Evolutionary conservation across 2,797 vertebrate genomes (phyloP).

Genomic region (Salmo trutta): DNA sequence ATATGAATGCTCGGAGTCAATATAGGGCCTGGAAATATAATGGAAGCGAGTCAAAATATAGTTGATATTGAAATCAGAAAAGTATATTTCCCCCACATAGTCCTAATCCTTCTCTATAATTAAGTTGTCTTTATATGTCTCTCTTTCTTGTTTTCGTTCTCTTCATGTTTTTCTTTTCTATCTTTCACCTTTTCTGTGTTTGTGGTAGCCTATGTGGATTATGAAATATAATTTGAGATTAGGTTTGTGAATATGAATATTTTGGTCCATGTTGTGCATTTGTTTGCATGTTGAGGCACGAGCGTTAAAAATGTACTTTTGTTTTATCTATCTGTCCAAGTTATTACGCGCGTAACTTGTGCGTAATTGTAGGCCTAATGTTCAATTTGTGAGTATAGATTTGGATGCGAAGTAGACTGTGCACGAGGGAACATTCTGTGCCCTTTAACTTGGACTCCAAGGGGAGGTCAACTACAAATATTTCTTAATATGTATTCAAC

Average conservation of each 20-base stretch:
- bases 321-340: background rate
- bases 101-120: background rate
- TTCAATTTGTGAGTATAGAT: background rate
- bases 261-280: background rate
- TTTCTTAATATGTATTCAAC: conserved; percentile 54
- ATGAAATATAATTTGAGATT: background rate
- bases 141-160: background rate
- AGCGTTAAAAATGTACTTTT: background rate
- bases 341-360: background rate
- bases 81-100: background rate
- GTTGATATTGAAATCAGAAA: background rate
- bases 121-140: background rate
- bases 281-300: background rate
- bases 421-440: background rate
- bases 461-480: conserved; percentile 44
- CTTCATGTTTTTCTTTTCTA: background rate
- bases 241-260: background rate
- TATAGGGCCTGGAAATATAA: background rate
- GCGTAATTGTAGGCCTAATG: background rate
- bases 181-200: background rate
- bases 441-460: conserved; percentile 6
- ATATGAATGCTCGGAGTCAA: background rate
- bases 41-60: too few species aligned
- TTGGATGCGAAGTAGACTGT: background rate
- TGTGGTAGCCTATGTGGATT: background rate